These are phyloP conservation scores for Synchiropus splendidus DNA, from an alignment of 2,113 vertebrate genomes.

Conservation along the genomic window DNA sequence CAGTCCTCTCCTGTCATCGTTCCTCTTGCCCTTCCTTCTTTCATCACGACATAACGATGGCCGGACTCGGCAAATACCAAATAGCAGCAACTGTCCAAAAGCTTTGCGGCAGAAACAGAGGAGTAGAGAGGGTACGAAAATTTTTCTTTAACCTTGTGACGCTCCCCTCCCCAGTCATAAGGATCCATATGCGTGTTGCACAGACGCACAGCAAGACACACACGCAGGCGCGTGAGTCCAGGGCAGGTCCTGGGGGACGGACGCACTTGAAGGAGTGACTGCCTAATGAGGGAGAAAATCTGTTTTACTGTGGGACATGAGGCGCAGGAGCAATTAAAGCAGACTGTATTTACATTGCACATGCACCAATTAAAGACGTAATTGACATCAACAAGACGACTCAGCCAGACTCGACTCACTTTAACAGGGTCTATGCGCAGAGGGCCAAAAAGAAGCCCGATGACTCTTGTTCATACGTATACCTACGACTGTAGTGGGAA, in stretches of 20 bases:
- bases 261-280: constrained; percentile 61
- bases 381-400: constrained; percentile 55
- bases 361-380: constrained; percentile 60
- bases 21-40: not conserved
- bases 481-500: too few species aligned
- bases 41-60: too few species aligned
- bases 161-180: not conserved
- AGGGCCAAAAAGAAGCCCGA: too few species aligned
- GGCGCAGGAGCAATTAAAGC: constrained; percentile 48
- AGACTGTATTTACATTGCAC: constrained; percentile 63
- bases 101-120: not conserved
- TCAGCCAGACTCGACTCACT: not conserved
- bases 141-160: not conserved
- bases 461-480: too few species aligned
- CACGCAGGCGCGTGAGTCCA: constrained; percentile 5
- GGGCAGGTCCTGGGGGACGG: constrained; percentile 50
- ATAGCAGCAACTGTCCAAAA: constrained; percentile 3
- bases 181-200: constrained; percentile 14
- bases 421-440: too few species aligned
- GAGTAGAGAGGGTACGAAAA: too few species aligned
- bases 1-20: not conserved
- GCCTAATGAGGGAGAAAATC: constrained; percentile 66
- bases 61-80: constrained; percentile 1
- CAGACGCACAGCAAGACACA: constrained; percentile 8
- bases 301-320: constrained; percentile 49